Conservation (phyloP, 2,888 invertebrate species). For the Sinodicranocentrus sp. region DNA sequence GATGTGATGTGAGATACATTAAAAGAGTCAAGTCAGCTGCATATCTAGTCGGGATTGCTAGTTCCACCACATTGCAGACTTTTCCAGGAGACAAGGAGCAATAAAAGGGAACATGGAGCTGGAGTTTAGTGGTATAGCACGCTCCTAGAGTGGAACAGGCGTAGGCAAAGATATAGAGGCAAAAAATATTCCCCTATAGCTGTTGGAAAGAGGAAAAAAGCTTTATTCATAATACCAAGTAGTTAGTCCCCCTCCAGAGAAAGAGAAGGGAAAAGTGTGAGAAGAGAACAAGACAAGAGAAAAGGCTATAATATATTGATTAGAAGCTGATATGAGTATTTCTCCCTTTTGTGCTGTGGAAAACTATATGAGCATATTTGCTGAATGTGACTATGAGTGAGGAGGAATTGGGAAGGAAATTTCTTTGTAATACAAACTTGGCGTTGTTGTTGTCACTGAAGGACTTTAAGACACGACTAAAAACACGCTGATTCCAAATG, state of each 20-base stretch:
- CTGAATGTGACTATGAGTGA: too few species aligned
- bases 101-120: conserved; percentile 38
- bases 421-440: too few species aligned
- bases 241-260: conserved; percentile 3
- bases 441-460: too few species aligned
- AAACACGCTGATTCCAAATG: too few species aligned
- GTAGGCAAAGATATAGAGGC: not conserved
- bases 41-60: conserved; percentile 12
- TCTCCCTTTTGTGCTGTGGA: not conserved
- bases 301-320: conserved; percentile 36
- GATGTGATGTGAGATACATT: conserved; percentile 12
- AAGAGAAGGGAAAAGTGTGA: not conserved
- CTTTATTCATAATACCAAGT: too few species aligned
- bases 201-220: too few species aligned
- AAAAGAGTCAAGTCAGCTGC: conserved; percentile 27
- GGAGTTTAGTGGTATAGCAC: not conserved
- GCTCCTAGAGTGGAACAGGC: not conserved
- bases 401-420: too few species aligned
- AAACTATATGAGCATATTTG: too few species aligned
- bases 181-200: not conserved
- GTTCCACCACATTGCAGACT: too few species aligned
- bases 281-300: conserved; percentile 13
- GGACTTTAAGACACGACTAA: too few species aligned
- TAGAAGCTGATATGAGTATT: not conserved
- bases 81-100: conserved; percentile 31